These are phyloP conservation scores for Decapterus maruadsi DNA, from an alignment of 2,797 vertebrate species.

Conservation along the genomic window DNA sequence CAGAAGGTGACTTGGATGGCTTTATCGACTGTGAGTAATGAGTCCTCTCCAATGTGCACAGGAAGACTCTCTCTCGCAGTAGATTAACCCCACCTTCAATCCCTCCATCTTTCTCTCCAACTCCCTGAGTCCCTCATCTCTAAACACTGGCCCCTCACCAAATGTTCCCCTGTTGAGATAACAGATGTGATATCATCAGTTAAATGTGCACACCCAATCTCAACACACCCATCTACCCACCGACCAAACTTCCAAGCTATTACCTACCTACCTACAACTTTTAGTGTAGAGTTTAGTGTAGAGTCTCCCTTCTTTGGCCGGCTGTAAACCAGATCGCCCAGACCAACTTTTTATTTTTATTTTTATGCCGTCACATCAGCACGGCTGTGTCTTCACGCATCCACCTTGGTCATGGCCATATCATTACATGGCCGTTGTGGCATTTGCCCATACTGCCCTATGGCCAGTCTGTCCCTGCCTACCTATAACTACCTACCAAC, in stretches of 20 bases:
- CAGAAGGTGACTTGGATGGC: constrained; percentile 58
- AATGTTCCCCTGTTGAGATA: constrained; percentile 1
- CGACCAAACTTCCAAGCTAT: constrained; percentile 32
- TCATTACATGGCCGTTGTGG: no score
- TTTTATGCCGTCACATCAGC: no score
- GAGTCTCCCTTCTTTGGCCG: no score
- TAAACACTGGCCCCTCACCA: constrained; percentile 31
- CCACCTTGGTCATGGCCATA: no score
- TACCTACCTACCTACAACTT: constrained; percentile 36
- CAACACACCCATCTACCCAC: neutral
- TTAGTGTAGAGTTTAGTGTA: no score
- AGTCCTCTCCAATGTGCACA: constrained; percentile 42
- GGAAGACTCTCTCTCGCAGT: constrained; percentile 36
- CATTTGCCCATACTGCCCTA: no score
- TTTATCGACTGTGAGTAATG: constrained; percentile 62
- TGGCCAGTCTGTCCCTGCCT: no score
- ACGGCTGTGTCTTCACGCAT: no score
- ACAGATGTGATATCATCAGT: constrained; percentile 16
- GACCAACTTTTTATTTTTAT: no score
- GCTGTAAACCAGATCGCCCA: no score
- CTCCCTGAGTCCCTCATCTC: constrained; percentile 35
- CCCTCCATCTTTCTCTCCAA: constrained; percentile 11
- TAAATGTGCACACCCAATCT: constrained; percentile 13
- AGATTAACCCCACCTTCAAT: constrained; percentile 37
- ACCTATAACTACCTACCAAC: neutral